phyloP scores from a whole-genome alignment of 2,797 vertebrate genomes.

The Emydoidea blandingii region DNA sequence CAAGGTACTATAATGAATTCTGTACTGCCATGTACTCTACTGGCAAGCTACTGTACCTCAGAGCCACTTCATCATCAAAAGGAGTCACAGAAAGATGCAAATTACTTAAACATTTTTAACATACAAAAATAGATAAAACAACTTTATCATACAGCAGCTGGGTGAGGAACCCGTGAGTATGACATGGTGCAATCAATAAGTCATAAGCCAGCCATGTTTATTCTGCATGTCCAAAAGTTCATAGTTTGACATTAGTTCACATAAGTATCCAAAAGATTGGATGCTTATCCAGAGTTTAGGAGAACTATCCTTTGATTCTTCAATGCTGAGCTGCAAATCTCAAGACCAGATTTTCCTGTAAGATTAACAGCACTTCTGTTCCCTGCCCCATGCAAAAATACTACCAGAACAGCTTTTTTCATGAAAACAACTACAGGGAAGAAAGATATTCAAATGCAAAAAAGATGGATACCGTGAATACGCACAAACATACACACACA shows the following conservation, averaged over 20 bases:
- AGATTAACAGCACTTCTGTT: neutral
- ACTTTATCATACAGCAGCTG: neutral
- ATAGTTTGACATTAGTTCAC: neutral
- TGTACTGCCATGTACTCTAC: neutral
- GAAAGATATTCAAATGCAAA: neutral
- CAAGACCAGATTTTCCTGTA: neutral
- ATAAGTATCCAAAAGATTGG: neutral
- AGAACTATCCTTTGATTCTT: neutral
- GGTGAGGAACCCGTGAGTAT: neutral
- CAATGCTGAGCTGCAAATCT: neutral
- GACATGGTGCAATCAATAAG: neutral
- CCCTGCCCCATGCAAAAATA: neutral
- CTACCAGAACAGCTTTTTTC: neutral
- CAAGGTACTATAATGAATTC: neutral
- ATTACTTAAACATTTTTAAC: neutral
- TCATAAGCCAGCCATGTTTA: neutral
- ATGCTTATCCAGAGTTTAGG: neutral
- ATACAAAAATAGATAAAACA: neutral
- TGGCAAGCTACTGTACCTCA: neutral
- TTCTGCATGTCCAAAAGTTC: neutral
- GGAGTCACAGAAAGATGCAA: constrained; percentile 1
- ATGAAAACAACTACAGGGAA: neutral
- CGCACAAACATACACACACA: neutral
- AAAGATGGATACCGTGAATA: neutral
- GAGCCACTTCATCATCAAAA: neutral